Evolutionary conservation across 2,888 invertebrate species (phyloP).

Genomic region (Trichopria drosophilae): DNA sequence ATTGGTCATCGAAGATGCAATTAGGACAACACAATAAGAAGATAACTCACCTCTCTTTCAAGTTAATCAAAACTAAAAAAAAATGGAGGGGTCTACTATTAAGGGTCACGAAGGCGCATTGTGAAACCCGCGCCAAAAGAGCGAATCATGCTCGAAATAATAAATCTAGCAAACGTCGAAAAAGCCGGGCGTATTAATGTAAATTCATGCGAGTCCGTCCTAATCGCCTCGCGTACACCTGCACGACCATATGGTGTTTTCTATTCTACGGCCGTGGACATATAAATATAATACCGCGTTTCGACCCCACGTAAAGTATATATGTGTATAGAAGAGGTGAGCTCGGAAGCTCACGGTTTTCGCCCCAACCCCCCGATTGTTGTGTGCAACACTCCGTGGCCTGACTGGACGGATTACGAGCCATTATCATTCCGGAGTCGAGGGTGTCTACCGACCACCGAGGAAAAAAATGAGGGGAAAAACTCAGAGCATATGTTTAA

Average conservation of each 20-base stretch:
- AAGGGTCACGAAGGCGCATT: slow-evolving; percentile 2
- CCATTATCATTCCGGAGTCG: slow-evolving; percentile 53
- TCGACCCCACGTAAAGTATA: slow-evolving; percentile 45
- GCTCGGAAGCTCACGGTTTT: slow-evolving; percentile 44
- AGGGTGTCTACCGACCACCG: slow-evolving; percentile 39
- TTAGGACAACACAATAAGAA: too few relatives aligned
- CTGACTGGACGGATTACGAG: slow-evolving; percentile 53
- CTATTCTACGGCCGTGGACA: slow-evolving; percentile 42
- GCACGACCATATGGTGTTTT: slow-evolving; percentile 57
- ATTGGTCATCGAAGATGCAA: too few relatives aligned
- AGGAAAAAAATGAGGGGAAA: slow-evolving; percentile 35
- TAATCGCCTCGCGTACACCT: slow-evolving; percentile 56
- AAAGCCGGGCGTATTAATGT: slow-evolving; percentile 53
- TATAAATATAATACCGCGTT: slow-evolving; percentile 35
- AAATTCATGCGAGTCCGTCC: slow-evolving; percentile 54
- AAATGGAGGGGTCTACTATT: too few relatives aligned
- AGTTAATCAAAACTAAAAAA: too few relatives aligned
- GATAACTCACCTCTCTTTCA: too few relatives aligned
- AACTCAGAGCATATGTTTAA: slow-evolving; percentile 47
- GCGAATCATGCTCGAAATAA: slow-evolving; percentile 50
- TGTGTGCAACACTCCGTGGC: slow-evolving; percentile 40
- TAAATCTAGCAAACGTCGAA: slow-evolving; percentile 55
- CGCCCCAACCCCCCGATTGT: slow-evolving; percentile 50
- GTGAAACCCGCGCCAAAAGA: slow-evolving; percentile 28
- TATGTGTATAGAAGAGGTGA: too few relatives aligned